Percentiles rank a stretch among this genome's conserved stretches.
phyloP scores from a whole-genome alignment of 2,888 invertebrate species.

The Polyommatus iphigenia region DNA sequence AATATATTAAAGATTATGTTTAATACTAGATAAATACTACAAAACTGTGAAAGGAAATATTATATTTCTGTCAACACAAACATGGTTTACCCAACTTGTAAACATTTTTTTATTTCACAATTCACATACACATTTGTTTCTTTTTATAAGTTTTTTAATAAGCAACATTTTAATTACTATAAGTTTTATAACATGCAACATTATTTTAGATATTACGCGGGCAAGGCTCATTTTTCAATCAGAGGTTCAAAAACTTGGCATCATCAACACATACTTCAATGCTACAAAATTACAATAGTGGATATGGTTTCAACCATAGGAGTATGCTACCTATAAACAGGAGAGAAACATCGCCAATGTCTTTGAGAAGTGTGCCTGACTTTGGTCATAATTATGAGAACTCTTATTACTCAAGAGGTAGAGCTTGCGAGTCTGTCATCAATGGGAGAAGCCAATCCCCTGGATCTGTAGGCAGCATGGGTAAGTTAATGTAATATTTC shows the following conservation, averaged over 20 bases:
- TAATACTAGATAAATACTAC: neutral
- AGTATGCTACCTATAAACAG: constrained; percentile 47
- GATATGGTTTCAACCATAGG: constrained; percentile 49
- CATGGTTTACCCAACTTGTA: neutral
- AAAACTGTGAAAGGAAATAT: neutral
- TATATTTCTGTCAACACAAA: neutral
- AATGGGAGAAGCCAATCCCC: constrained; percentile 61
- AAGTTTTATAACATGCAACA: neutral
- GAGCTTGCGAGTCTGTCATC: constrained; percentile 52
- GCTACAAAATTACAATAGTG: constrained; percentile 53
- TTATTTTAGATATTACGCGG: constrained; percentile 22
- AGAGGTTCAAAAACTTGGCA: constrained; percentile 42
- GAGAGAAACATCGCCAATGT: constrained; percentile 58
- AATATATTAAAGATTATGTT: neutral
- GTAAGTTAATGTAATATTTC: constrained; percentile 45
- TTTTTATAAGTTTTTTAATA: neutral
- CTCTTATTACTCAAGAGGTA: constrained; percentile 46
- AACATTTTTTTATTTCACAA: neutral
- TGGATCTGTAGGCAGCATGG: constrained; percentile 60
- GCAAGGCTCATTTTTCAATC: constrained; percentile 14
- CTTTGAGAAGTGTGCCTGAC: constrained; percentile 52
- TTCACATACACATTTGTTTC: neutral
- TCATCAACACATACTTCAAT: constrained; percentile 48
- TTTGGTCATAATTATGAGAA: constrained; percentile 49
- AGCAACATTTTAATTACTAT: neutral